Percentiles rank a stretch among this genome's conserved stretches.
Conservation (phyloP, 37 sponge, comb jelly and placozoan genomes). For the Axinella damicornis region DNA sequence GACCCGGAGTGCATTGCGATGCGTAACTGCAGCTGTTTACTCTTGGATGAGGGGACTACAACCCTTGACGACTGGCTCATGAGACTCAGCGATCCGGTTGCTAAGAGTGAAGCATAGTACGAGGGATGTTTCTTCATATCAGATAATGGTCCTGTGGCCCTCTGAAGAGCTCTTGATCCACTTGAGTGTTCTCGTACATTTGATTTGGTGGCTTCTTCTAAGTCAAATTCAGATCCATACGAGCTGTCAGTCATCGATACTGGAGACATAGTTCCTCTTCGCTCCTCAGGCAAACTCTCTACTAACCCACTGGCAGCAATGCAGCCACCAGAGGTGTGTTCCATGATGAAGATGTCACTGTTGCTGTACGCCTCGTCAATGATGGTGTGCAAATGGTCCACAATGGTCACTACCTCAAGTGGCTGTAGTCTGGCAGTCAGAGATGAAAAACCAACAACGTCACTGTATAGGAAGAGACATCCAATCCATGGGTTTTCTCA, state of each 20-base stretch:
- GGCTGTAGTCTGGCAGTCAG: constrained; percentile 64
- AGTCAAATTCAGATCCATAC: constrained; percentile 36
- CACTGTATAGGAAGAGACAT: constrained; percentile 33
- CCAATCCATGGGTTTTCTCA: background rate
- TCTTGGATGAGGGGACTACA: constrained; percentile 25
- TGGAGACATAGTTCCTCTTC: background rate
- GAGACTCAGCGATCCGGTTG: constrained; percentile 61
- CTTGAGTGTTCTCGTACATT: background rate
- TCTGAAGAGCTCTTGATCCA: background rate
- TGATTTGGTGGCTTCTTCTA: background rate
- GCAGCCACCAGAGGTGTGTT: constrained; percentile 68
- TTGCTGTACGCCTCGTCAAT: constrained; percentile 60
- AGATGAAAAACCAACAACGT: constrained; percentile 70
- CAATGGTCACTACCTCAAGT: constrained; percentile 48
- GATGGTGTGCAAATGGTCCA: constrained; percentile 70
- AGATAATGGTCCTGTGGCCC: background rate
- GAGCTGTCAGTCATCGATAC: constrained; percentile 55
- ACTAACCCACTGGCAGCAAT: constrained; percentile 61
- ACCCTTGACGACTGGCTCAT: constrained; percentile 55
- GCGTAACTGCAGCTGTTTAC: constrained; percentile 68
- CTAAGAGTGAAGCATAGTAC: constrained; percentile 57
- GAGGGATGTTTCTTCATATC: background rate
- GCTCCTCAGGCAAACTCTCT: background rate
- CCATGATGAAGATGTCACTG: constrained; percentile 67
- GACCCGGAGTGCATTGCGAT: constrained; percentile 79